Percentiles rank a stretch among this genome's conserved stretches.
These are phyloP conservation scores for Bellardia pandia DNA, from an alignment of 2,888 invertebrate species.

Conservation along the genomic window DNA sequence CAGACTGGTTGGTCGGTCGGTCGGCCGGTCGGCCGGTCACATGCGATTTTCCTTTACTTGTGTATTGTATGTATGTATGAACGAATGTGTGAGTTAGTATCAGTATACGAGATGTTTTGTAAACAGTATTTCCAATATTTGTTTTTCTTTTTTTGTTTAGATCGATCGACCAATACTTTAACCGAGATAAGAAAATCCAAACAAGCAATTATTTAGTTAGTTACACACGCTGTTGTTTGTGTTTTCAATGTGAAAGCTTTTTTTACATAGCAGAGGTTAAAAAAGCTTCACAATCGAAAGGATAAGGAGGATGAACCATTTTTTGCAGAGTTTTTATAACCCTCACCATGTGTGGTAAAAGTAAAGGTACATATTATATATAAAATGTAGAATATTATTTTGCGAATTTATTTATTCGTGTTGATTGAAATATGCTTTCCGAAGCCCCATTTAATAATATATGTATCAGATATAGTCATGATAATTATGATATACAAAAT, in stretches of 20 bases:
- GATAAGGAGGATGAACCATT: background rate
- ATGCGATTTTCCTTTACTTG: background rate
- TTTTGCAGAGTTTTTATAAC: background rate
- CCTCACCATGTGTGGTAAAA: no score
- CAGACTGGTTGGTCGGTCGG: conserved; percentile 22
- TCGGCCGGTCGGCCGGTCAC: background rate
- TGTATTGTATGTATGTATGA: background rate
- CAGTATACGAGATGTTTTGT: background rate
- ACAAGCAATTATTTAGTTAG: conserved; percentile 4
- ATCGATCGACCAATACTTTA: conserved; percentile 3
- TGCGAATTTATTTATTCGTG: no score
- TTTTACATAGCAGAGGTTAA: background rate
- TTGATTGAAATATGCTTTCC: no score
- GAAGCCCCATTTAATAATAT: no score
- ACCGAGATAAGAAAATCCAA: conserved; percentile 21
- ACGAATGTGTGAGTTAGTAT: background rate
- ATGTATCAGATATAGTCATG: no score
- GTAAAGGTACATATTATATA: no score
- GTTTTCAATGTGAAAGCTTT: conserved; percentile 3
- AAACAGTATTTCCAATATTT: conserved; percentile 31
- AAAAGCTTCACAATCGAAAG: background rate
- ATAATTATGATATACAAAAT: no score
- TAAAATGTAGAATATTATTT: no score
- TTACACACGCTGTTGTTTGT: background rate
- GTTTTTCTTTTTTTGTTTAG: conserved; percentile 2